A percentile compares a stretch with the other conserved stretches of the same genome.
Conservation (phyloP, 1,140 invertebrate genomes). For the Cherax quadricarinatus region DNA sequence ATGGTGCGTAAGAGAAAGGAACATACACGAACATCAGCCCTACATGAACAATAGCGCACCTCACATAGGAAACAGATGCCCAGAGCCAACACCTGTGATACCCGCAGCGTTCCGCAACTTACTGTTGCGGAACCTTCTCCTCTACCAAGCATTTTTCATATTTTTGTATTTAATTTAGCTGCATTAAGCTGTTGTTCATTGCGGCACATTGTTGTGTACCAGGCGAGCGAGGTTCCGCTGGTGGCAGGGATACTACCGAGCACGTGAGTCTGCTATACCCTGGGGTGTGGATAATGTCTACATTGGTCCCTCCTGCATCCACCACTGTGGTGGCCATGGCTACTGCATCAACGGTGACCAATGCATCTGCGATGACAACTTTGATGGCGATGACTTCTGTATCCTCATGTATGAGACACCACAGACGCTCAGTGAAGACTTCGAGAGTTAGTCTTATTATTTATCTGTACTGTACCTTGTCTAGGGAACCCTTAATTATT, state of each 20-base stretch:
- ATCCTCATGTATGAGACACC: slow-evolving; percentile 73
- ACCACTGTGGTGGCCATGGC: slow-evolving; percentile 78
- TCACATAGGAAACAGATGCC: too few species aligned
- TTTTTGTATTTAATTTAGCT: too few species aligned
- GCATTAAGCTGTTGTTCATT: too few species aligned
- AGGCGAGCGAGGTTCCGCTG: slow-evolving; percentile 77
- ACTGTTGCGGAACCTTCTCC: too few species aligned
- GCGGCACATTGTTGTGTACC: neutral
- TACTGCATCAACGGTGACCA: slow-evolving; percentile 76
- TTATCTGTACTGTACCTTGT: neutral
- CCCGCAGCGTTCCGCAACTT: too few species aligned
- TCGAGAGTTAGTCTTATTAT: slow-evolving; percentile 73
- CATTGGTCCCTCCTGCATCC: slow-evolving; percentile 77
- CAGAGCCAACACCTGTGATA: too few species aligned
- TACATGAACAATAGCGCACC: too few species aligned
- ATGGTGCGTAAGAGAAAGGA: too few species aligned
- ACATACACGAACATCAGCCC: too few species aligned
- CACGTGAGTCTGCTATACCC: slow-evolving; percentile 75
- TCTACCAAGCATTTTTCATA: too few species aligned
- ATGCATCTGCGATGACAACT: slow-evolving; percentile 77
- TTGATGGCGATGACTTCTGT: slow-evolving; percentile 75
- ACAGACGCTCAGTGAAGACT: slow-evolving; percentile 76
- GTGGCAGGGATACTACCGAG: slow-evolving; percentile 77
- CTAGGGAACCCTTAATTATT: too few species aligned
- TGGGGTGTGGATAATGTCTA: slow-evolving; percentile 79